A percentile compares a stretch with the other conserved stretches of the same genome.
These are phyloP conservation scores for Puffinus mauretanicus DNA, from an alignment of 2,113 vertebrate genomes.

Conservation along the genomic window DNA sequence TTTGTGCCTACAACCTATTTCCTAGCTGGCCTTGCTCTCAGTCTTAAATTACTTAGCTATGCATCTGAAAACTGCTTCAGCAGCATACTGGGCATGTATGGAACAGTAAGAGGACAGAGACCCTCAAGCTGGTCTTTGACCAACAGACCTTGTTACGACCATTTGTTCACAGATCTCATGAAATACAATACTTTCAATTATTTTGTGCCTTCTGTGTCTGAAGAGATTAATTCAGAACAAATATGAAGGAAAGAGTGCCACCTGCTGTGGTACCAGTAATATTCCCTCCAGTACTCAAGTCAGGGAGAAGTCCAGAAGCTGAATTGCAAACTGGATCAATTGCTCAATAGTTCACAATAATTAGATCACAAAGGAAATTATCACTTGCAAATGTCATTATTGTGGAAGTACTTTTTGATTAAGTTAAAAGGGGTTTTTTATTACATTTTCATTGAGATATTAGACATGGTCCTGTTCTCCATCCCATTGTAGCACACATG, in stretches of 20 bases:
- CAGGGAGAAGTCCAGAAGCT: background rate
- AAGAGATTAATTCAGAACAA: background rate
- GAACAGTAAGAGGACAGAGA: background rate
- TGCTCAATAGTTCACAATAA: background rate
- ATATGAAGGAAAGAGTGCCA: conserved; percentile 37
- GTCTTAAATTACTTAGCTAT: background rate
- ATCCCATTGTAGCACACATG: background rate
- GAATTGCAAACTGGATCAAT: background rate
- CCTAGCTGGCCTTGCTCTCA: background rate
- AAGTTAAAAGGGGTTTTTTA: background rate
- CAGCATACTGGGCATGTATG: background rate
- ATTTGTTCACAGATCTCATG: background rate
- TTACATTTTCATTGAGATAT: background rate
- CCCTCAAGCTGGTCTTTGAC: background rate
- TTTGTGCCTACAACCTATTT: background rate
- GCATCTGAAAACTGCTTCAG: background rate
- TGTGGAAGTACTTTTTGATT: background rate
- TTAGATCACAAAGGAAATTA: background rate
- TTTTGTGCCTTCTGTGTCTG: background rate
- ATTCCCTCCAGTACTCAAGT: background rate
- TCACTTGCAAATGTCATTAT: background rate
- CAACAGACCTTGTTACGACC: background rate
- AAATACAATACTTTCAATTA: background rate
- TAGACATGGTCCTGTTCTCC: background rate
- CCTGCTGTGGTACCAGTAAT: background rate